These are phyloP conservation scores for Leptopilina boulardi DNA, from an alignment of 1,140 invertebrate genomes.

Conservation along the genomic window DNA sequence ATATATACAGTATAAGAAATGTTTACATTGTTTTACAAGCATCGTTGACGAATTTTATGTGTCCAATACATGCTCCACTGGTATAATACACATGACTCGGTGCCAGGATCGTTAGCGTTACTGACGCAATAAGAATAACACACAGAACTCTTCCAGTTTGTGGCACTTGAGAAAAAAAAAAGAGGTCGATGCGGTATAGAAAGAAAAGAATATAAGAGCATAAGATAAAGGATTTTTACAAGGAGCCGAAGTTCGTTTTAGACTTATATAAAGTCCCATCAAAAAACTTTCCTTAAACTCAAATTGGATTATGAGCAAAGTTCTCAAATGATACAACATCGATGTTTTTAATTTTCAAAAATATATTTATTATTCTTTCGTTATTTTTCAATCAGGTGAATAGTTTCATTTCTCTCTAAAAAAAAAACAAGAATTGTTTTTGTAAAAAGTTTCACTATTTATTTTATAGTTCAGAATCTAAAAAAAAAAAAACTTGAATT, in stretches of 20 bases:
- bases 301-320: not conserved
- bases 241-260: not conserved
- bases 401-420: too few relatives aligned
- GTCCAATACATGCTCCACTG: not conserved
- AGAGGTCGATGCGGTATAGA: not conserved
- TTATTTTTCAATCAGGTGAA: too few relatives aligned
- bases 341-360: too few relatives aligned
- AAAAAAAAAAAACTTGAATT: slow-evolving; percentile 22
- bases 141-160: slow-evolving; percentile 2
- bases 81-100: slow-evolving; percentile 1
- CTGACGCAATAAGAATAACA: slow-evolving; percentile 17
- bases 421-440: not conserved
- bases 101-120: slow-evolving; percentile 16
- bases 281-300: not conserved
- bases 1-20: not conserved
- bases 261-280: not conserved
- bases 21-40: slow-evolving; percentile 4
- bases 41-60: not conserved
- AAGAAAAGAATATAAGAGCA: not conserved
- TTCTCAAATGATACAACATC: not conserved
- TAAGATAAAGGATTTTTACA: slow-evolving; percentile 18
- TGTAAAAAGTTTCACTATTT: not conserved
- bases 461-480: not conserved
- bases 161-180: not conserved
- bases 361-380: too few relatives aligned